Conservation (phyloP, 2,888 invertebrate species). For the Omphaloscelis lunosa region DNA sequence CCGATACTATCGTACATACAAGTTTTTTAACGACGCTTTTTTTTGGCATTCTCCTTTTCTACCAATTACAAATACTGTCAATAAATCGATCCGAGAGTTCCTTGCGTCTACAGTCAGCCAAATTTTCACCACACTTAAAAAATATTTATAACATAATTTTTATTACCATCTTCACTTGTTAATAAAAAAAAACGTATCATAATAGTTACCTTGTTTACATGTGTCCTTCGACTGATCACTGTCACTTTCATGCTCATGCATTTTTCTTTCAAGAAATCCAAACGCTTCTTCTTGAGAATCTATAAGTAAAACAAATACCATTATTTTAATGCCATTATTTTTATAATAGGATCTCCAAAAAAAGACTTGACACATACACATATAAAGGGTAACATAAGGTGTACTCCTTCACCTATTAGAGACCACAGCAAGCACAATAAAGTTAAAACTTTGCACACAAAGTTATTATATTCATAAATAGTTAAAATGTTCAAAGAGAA, state of each 20-base stretch:
- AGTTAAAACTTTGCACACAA: background rate
- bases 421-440: background rate
- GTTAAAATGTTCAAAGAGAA: background rate
- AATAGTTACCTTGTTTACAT: conserved; percentile 16
- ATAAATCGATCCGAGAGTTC: background rate
- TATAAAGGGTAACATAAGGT: no score
- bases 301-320: conserved; percentile 3
- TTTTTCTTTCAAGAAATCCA: background rate
- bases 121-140: background rate
- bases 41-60: no score
- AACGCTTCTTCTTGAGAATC: conserved; percentile 23
- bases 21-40: no score
- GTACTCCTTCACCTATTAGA: no score
- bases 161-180: background rate
- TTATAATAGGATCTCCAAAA: background rate
- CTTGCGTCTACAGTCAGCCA: background rate
- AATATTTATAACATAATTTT: background rate
- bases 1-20: no score
- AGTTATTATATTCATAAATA: background rate
- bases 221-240: background rate
- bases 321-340: background rate
- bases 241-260: background rate
- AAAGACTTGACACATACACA: background rate
- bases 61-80: background rate
- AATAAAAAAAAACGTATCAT: background rate